Evolutionary conservation across 2,797 vertebrate species (phyloP), one percentile per base, ranked within the genome.

Genomic region (Gymnocypris eckloni): DNA sequence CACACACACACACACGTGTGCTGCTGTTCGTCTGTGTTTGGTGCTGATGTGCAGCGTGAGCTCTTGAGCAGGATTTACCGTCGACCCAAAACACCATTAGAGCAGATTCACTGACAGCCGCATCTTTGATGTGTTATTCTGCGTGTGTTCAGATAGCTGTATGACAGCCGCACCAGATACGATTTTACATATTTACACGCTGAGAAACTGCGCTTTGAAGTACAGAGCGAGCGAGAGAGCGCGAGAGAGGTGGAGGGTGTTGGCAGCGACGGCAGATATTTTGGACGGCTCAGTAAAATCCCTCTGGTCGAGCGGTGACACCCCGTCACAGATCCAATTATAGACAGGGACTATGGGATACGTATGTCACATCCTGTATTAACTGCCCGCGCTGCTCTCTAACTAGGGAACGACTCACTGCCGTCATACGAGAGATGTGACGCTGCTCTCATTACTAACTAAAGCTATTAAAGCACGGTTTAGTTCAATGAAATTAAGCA

Each of bases 31-130:
- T 39, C 16, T 10, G 64, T 33, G 73, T 89, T 87, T 88, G 79
- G 84, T 86, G 64, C 48, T 81, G 77, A 70, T 82, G 78, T 70
- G 37, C 39, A 75, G 69, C 41, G 20, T 86, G 85, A 81, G 81
- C 86, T 73, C 87, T 87, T 87, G 89, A 90, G 71, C 76, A 45
- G 87, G 88, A 86, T 90, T 90, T 92, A 80, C 76, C 86, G 66
- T n/a, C 76, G 88, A 81, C 85, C 86, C 85, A 87, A 86, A 86
- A 90, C 86, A 85, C 75, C 81, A 84, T 82, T 84, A 87, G 84
- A 72, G 83, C 67, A 83, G 66, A 87, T 88, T 82, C 86, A 71
- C 45, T 84, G 82, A 77, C 81, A 87, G 77, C 54, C 50, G 43
- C 71, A 86, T 91, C 56, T 87, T 87, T 88, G 73, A 87, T 90